Conservation (phyloP, 2,888 invertebrate genomes). For the Corythucha ciliata region DNA sequence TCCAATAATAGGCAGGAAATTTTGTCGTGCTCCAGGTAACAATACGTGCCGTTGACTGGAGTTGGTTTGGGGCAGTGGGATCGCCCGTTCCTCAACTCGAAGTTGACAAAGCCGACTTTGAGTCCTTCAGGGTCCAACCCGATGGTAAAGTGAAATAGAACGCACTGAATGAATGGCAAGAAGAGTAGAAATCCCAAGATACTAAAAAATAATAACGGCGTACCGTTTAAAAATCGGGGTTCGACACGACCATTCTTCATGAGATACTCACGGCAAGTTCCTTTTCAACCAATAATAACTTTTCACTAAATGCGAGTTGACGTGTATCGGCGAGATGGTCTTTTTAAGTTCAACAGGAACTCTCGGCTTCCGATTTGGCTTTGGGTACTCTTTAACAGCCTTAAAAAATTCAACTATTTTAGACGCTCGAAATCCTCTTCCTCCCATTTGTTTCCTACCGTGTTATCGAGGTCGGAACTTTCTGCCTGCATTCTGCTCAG, state of each 20-base stretch:
- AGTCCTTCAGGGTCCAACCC: conserved; percentile 66
- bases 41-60: conserved; percentile 25
- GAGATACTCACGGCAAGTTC: conserved; percentile 36
- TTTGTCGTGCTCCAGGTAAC: conserved; percentile 29
- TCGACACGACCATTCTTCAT: conserved; percentile 3
- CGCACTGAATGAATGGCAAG: conserved; percentile 71
- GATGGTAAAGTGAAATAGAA: conserved; percentile 69
- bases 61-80: conserved; percentile 26
- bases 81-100: conserved; percentile 50
- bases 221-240: not conserved
- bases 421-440: not conserved
- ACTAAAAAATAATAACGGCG: conserved; percentile 48
- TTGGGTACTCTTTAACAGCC: conserved; percentile 34
- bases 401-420: conserved; percentile 21
- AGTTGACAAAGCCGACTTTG: conserved; percentile 66
- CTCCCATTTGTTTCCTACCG: not conserved
- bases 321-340: conserved; percentile 25
- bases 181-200: conserved; percentile 70
- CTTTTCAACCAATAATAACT: conserved; percentile 36
- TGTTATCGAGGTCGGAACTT: conserved; percentile 17
- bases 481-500: conserved; percentile 57
- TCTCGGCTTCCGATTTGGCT: conserved; percentile 30
- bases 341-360: conserved; percentile 30
- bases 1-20: conserved; percentile 36
- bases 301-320: conserved; percentile 35